phyloP scores from a whole-genome alignment of 2,888 invertebrate genomes.

The Diarsia rubi region DNA sequence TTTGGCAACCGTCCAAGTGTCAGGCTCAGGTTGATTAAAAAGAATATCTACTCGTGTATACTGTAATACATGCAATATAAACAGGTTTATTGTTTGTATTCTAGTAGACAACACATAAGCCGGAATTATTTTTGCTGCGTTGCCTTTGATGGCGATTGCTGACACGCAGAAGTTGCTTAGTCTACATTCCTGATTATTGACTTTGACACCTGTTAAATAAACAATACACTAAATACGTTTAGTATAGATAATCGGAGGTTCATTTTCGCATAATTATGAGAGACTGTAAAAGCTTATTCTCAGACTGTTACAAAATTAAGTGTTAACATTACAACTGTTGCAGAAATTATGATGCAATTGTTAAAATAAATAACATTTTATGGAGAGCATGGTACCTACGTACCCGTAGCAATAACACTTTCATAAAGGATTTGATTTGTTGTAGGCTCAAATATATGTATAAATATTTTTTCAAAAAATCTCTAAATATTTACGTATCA shows the following conservation, averaged over 20 bases:
- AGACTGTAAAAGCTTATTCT: neutral
- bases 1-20: conserved; percentile 66
- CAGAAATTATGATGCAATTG: conserved; percentile 32
- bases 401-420: conserved; percentile 15
- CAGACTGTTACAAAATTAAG: neutral
- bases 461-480: conserved; percentile 55
- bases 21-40: conserved; percentile 65
- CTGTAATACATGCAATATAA: conserved; percentile 57
- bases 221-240: neutral
- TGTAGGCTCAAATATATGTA: conserved; percentile 53
- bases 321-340: conserved; percentile 2
- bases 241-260: neutral
- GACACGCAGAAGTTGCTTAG: neutral
- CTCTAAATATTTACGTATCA: conserved; percentile 63
- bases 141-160: conserved; percentile 14
- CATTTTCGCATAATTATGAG: neutral
- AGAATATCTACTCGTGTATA: conserved; percentile 56
- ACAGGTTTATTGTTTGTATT: conserved; percentile 62
- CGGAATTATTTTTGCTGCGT: conserved; percentile 37
- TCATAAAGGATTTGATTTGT: conserved; percentile 59
- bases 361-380: conserved; percentile 17
- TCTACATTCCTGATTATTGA: neutral
- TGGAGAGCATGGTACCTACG: neutral
- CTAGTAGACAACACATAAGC: conserved; percentile 50
- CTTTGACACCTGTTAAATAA: neutral